A percentile compares a stretch with the other conserved stretches of the same genome.
phyloP scores from a whole-genome alignment of 2,888 invertebrate genomes.

The Arenicola marina region DNA sequence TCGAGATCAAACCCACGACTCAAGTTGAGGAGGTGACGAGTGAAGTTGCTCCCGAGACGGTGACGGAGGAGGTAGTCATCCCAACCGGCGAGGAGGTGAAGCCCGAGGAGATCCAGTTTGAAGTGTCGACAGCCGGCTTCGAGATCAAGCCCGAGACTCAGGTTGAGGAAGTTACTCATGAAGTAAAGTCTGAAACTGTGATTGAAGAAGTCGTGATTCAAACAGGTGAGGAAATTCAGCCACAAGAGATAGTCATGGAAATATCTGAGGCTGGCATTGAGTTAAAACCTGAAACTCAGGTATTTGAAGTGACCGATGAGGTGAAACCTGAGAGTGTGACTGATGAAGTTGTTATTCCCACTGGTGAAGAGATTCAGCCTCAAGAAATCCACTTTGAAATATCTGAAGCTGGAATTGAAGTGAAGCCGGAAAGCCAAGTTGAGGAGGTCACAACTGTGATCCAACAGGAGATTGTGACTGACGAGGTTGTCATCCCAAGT shows the following conservation, averaged over 20 bases:
- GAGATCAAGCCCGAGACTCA: conserved; percentile 1
- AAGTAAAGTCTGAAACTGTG: neutral
- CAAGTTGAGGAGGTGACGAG: neutral
- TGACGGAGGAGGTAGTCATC: conserved; percentile 1
- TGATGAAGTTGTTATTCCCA: neutral
- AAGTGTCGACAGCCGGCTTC: conserved; percentile 7
- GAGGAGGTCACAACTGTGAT: neutral
- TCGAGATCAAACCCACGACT: conserved; percentile 1
- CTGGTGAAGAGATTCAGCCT: neutral
- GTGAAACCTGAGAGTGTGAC: neutral
- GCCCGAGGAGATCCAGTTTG: conserved; percentile 11
- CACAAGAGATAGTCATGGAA: conserved; percentile 5
- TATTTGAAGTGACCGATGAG: conserved; percentile 4
- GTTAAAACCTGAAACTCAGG: neutral
- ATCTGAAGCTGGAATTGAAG: too few relatives aligned
- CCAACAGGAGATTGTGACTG: neutral
- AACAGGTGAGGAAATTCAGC: conserved; percentile 6
- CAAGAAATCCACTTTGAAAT: neutral
- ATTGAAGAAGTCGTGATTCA: conserved; percentile 7
- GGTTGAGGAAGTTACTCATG: neutral
- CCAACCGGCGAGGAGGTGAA: conserved; percentile 4
- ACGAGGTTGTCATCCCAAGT: conserved; percentile 3
- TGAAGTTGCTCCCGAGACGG: conserved; percentile 4
- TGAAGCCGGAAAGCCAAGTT: conserved; percentile 4
- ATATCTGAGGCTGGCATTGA: conserved; percentile 7